Evolutionary conservation across 2,888 invertebrate species (phyloP).

Genomic region (Scotopteryx bipunctaria): DNA sequence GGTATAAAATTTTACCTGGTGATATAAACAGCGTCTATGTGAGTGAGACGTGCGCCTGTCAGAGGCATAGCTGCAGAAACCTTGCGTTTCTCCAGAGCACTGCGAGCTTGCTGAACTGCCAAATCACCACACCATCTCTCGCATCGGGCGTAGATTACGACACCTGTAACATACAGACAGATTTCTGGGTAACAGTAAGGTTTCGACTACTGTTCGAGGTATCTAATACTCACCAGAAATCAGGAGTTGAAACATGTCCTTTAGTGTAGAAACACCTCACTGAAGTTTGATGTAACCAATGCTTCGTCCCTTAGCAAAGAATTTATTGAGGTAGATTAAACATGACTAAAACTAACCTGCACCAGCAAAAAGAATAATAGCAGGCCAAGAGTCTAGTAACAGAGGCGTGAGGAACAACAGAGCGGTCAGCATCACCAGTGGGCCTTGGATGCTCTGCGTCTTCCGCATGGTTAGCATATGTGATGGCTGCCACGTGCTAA

Average conservation of each 20-base stretch:
- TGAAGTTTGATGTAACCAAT: no score
- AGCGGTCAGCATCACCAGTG: constrained; percentile 74
- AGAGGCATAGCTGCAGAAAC: constrained; percentile 55
- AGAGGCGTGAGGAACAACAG: constrained; percentile 81
- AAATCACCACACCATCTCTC: constrained; percentile 78
- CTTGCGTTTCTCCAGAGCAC: constrained; percentile 64
- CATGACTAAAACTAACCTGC: constrained; percentile 76
- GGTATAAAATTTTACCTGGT: constrained; percentile 73
- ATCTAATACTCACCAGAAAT: no score
- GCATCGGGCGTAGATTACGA: constrained; percentile 77
- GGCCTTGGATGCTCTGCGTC: constrained; percentile 61
- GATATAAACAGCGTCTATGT: constrained; percentile 84
- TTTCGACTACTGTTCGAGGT: no score
- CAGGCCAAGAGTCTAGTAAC: constrained; percentile 84
- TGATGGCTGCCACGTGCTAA: constrained; percentile 83
- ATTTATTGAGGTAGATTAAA: no score
- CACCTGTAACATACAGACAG: constrained; percentile 49
- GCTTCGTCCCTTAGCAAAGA: no score
- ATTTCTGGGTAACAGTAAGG: not conserved
- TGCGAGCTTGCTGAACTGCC: constrained; percentile 73
- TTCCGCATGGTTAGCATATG: constrained; percentile 67
- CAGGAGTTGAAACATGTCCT: no score
- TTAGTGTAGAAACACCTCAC: no score
- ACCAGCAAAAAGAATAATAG: constrained; percentile 83
- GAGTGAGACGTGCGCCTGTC: constrained; percentile 66